phyloP scores from a whole-genome alignment of 2,113 vertebrate genomes.

The Drymodes brunneopygia region DNA sequence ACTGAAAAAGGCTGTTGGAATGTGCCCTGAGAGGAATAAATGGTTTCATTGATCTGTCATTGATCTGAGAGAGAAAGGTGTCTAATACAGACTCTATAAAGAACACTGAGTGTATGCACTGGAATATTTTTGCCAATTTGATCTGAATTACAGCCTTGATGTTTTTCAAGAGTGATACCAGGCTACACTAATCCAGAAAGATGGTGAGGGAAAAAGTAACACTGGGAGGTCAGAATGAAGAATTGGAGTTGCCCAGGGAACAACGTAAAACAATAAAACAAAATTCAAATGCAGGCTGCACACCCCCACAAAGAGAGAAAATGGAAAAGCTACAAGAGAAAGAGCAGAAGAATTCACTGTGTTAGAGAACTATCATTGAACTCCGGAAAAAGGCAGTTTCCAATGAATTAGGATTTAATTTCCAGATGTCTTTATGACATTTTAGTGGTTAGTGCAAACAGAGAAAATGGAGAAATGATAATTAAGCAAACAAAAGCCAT shows the following conservation, averaged over 20 bases:
- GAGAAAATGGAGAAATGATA: not conserved
- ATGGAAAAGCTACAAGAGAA: not conserved
- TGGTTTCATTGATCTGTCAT: not conserved
- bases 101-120: not conserved
- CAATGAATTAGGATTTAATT: not conserved
- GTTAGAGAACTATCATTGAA: not conserved
- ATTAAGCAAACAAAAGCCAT: conserved; percentile 28
- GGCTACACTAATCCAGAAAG: not conserved
- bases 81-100: not conserved
- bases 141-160: not conserved
- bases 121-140: not conserved
- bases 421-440: conserved; percentile 4
- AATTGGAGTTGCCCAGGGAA: not conserved
- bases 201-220: not conserved
- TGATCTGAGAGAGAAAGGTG: not conserved
- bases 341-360: not conserved
- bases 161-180: not conserved
- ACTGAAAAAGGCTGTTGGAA: not conserved
- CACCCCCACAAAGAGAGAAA: not conserved
- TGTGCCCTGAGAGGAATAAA: not conserved
- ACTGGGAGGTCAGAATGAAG: not conserved
- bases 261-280: not conserved
- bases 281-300: not conserved
- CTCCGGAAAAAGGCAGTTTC: not conserved
- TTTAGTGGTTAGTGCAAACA: conserved; percentile 1